Percentiles rank a stretch among this genome's conserved stretches.
Evolutionary conservation across 2,888 invertebrate genomes (phyloP).

Genomic region (Drosophila parthenogenetica): DNA sequence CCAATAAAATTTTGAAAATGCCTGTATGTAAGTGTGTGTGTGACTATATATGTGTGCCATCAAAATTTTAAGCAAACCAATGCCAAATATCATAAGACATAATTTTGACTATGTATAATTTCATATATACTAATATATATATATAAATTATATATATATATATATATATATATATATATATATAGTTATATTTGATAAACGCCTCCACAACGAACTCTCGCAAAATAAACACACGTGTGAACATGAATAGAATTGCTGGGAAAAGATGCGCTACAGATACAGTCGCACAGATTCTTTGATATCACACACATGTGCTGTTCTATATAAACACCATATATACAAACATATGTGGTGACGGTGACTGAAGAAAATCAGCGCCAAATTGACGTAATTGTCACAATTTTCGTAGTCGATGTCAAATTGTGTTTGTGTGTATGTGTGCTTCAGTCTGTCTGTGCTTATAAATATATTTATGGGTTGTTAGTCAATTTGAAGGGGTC

Average conservation of each 20-base stretch:
- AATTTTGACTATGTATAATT: constrained; percentile 19
- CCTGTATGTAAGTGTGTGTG: constrained; percentile 5
- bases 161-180: constrained; percentile 2
- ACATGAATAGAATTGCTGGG: constrained; percentile 62
- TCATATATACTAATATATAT: constrained; percentile 3
- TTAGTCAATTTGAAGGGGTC: constrained; percentile 12
- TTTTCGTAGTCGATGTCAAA: constrained; percentile 38
- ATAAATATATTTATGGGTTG: constrained; percentile 14
- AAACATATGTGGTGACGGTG: constrained; percentile 7
- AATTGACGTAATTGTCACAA: constrained; percentile 78
- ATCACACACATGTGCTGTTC: background rate
- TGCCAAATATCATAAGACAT: constrained; percentile 78
- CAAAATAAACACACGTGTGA: constrained; percentile 78
- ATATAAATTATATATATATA: constrained; percentile 1
- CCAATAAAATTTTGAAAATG: constrained; percentile 54
- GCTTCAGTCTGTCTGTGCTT: constrained; percentile 4
- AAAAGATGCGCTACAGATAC: constrained; percentile 69
- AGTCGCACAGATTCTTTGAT: constrained; percentile 26
- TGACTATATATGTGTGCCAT: constrained; percentile 26
- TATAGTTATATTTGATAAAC: constrained; percentile 24
- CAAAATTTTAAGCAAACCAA: constrained; percentile 60
- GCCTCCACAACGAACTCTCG: constrained; percentile 56
- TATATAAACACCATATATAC: background rate
- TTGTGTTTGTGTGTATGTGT: constrained; percentile 24
- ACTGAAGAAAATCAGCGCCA: constrained; percentile 67